Conservation (phyloP, 1,140 invertebrate genomes). For the Drosophila erecta region DNA sequence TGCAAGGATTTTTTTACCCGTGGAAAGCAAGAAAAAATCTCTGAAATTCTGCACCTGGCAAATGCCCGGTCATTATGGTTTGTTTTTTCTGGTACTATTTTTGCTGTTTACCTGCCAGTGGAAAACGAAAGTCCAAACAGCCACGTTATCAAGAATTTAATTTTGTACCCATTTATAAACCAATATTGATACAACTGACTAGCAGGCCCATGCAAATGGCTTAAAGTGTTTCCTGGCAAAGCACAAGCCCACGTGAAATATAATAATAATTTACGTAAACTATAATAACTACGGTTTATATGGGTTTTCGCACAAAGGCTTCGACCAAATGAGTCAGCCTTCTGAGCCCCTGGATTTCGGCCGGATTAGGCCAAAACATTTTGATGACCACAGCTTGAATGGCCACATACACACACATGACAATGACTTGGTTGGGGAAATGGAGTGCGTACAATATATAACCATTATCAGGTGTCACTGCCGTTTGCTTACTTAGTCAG, state of each 20-base stretch:
- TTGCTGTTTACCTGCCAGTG: constrained; percentile 2
- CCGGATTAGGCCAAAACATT: constrained; percentile 17
- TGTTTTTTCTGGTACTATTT: background rate
- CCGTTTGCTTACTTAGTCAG: constrained; percentile 60
- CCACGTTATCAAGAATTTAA: constrained; percentile 7
- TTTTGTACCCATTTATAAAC: too few species aligned
- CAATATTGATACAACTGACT: too few species aligned
- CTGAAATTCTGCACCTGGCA: constrained; percentile 44
- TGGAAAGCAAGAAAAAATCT: constrained; percentile 6
- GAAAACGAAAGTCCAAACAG: constrained; percentile 18
- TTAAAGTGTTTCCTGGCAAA: background rate
- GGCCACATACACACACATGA: background rate
- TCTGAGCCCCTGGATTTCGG: constrained; percentile 4
- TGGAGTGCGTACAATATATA: constrained; percentile 55
- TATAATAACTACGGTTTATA: constrained; percentile 17
- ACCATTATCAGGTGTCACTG: constrained; percentile 69
- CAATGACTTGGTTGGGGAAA: background rate
- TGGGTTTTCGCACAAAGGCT: background rate
- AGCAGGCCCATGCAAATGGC: background rate
- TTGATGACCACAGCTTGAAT: constrained; percentile 40
- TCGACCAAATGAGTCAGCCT: constrained; percentile 25
- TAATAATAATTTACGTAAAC: constrained; percentile 42
- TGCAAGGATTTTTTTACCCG: constrained; percentile 13
- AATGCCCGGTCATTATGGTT: constrained; percentile 15
- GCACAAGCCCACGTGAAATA: background rate